Conservation (phyloP, 2,888 invertebrate species). For the Morpho achilles region DNA sequence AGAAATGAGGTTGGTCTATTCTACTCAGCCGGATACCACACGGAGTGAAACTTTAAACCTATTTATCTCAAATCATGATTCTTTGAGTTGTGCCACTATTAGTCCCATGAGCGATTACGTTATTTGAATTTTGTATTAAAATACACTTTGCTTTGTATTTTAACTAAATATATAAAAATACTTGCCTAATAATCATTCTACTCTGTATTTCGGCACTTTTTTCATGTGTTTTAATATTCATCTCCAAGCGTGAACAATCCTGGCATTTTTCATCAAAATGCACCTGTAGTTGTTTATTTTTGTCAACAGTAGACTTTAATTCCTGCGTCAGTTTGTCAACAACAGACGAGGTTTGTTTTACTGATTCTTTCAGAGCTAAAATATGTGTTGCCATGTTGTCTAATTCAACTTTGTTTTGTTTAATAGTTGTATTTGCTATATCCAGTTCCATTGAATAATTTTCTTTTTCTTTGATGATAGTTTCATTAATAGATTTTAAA, state of each 20-base stretch:
- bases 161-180: slow-evolving; percentile 1
- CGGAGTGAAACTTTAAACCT: too few species aligned
- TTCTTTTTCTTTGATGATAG: slow-evolving; percentile 52
- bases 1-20: too few species aligned
- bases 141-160: too few species aligned
- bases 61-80: too few species aligned
- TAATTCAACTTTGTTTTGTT: slow-evolving; percentile 50
- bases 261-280: slow-evolving; percentile 55
- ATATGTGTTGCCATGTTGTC: slow-evolving; percentile 57
- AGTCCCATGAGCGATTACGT: too few species aligned
- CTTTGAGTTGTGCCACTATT: too few species aligned
- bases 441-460: slow-evolving; percentile 47
- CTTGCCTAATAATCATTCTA: slow-evolving; percentile 62
- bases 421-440: slow-evolving; percentile 50
- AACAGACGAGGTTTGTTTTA: slow-evolving; percentile 46
- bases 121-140: too few species aligned
- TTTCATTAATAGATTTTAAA: slow-evolving; percentile 47
- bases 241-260: slow-evolving; percentile 49
- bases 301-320: slow-evolving; percentile 43
- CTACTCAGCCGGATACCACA: too few species aligned
- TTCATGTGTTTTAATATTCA: slow-evolving; percentile 65
- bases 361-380: slow-evolving; percentile 48
- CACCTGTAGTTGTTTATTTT: slow-evolving; percentile 48
- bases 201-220: slow-evolving; percentile 64
- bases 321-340: slow-evolving; percentile 56